Evolutionary conservation across 1,140 invertebrate species (phyloP), one percentile per base, ranked within the genome.

Genomic region (Lepidurus arcticus): DNA sequence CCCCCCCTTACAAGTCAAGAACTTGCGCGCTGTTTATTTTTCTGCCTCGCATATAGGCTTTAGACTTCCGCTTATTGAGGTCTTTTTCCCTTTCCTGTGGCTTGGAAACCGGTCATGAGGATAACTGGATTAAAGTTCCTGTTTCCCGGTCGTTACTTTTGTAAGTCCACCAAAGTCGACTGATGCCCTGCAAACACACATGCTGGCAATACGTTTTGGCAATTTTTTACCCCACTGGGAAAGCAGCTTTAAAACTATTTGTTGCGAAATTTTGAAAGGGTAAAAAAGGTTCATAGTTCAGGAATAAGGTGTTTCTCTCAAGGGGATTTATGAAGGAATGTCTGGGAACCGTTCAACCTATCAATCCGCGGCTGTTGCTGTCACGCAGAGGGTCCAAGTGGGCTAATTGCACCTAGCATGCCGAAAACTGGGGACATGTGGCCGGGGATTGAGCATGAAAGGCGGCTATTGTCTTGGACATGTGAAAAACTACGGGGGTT

Each of bases 51-150:
- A 65, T 65, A 65, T 65, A 65, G 53, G 53, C 53, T 65, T 65
- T 65, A n/a, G 21, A 65, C 53, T 65, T 65, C 53, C 53, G 53
- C 34, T 65, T 65, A 65, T 65, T 65, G 16, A 65, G 53, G 7
- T 65, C 53, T 21, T 65, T 34, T 47, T 65, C 53, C 53, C 8
- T 65, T 65, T 65, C 53, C 53, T 65, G 34, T 34, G 53, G 53
- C 53, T 65, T 65, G 53, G 53, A 65, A 65, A 65, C 53, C 21
- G 21, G 53, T 65, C 53, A 65, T n/a, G 53, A 65, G 53, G 53
- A 65, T 65, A 65, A 65, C 53, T 65, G 53, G 53, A 65, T 65
- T 65, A 65, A 65, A 65, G 53, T 65, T 65, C 21, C 53, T 21
- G 16, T 65, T 65, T 65, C n/a, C 16, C 53, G 21, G 53, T 65